Conservation (phyloP, 2,888 invertebrate genomes). For the Thymelicus lineola region DNA sequence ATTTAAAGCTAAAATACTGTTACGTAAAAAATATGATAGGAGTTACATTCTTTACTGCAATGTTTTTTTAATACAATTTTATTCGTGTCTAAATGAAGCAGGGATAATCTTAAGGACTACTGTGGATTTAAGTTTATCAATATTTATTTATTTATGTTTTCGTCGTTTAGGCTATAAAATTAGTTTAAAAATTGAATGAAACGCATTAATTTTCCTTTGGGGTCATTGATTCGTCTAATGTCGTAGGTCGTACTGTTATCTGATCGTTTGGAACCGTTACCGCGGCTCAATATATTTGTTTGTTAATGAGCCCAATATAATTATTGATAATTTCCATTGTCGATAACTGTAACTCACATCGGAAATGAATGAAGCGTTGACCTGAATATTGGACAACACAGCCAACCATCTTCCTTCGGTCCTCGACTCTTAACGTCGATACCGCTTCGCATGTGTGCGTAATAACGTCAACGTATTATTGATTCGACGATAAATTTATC, state of each 20-base stretch:
- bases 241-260: slow-evolving; percentile 1
- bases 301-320: slow-evolving; percentile 29
- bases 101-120: no score
- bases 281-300: slow-evolving; percentile 18
- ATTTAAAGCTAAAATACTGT: no score
- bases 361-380: slow-evolving; percentile 60
- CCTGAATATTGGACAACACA: slow-evolving; percentile 54
- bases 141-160: no score
- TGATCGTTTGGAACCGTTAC: slow-evolving; percentile 6
- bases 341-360: slow-evolving; percentile 54
- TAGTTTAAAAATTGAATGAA: neutral
- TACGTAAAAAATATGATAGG: no score
- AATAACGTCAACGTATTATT: slow-evolving; percentile 44
- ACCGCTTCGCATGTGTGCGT: slow-evolving; percentile 44
- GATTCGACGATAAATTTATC: slow-evolving; percentile 59
- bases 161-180: neutral
- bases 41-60: no score
- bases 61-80: no score
- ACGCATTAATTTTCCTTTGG: slow-evolving; percentile 2
- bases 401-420: slow-evolving; percentile 40
- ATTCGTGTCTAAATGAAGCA: no score
- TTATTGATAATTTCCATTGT: slow-evolving; percentile 42
- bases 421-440: slow-evolving; percentile 4
- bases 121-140: no score
- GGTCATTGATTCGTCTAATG: slow-evolving; percentile 21